A percentile compares a stretch with the other conserved stretches of the same genome.
Conservation (phyloP, 2,797 vertebrate genomes). For the Iguana delicatissima region DNA sequence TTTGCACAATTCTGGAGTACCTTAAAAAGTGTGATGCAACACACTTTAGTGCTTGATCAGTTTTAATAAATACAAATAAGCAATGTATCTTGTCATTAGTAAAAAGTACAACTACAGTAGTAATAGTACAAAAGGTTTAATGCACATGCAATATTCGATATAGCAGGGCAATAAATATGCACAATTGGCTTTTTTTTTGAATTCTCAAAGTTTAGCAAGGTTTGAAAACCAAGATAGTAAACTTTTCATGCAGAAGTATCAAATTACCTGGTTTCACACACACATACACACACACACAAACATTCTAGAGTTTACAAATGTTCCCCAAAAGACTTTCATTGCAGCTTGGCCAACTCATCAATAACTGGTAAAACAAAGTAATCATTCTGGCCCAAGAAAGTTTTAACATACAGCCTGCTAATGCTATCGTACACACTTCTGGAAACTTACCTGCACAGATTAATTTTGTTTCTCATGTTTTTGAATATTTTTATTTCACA, state of each 20-base stretch:
- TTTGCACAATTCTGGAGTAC: not conserved
- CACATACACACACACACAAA: not conserved
- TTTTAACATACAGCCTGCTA: constrained; percentile 56
- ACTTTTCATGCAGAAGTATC: constrained; percentile 72
- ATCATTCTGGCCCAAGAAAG: constrained; percentile 52
- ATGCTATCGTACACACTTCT: constrained; percentile 55
- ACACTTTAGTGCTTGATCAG: not conserved
- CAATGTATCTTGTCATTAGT: not conserved
- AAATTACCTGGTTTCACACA: constrained; percentile 53
- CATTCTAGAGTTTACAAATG: constrained; percentile 62
- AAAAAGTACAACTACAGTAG: constrained; percentile 25
- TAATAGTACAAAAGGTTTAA: constrained; percentile 81
- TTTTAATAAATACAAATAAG: not conserved
- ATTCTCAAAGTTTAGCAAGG: constrained; percentile 55
- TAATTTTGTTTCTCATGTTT: constrained; percentile 44
- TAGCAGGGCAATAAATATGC: constrained; percentile 72
- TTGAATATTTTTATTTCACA: constrained; percentile 68
- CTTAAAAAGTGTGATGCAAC: not conserved
- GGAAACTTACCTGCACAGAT: constrained; percentile 51
- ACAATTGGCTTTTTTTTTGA: constrained; percentile 53
- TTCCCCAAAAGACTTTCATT: constrained; percentile 56
- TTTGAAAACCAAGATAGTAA: constrained; percentile 70
- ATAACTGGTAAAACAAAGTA: constrained; percentile 60
- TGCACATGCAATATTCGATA: constrained; percentile 80
- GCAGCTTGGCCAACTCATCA: constrained; percentile 72